phyloP scores from a whole-genome alignment of 2,797 vertebrate genomes.

The Sebastes matsubarae region DNA sequence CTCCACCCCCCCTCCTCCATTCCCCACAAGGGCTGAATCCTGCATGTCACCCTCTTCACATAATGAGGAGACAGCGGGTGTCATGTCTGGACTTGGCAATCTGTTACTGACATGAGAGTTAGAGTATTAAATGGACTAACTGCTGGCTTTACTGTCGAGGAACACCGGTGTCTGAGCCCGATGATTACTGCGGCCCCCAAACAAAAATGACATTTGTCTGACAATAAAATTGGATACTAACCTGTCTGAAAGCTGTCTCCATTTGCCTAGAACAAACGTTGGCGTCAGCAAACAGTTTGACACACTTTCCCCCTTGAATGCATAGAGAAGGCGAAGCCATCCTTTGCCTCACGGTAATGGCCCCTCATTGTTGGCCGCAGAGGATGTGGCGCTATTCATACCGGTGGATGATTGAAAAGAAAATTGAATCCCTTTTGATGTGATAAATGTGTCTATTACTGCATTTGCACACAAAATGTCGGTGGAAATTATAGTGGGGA shows the following conservation, averaged over 20 bases:
- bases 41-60: constrained; percentile 56
- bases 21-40: constrained; percentile 11
- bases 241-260: constrained; percentile 85
- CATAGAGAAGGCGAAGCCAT: constrained; percentile 85
- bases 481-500: constrained; percentile 95
- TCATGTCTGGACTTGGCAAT: constrained; percentile 69
- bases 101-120: constrained; percentile 70
- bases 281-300: constrained; percentile 91
- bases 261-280: constrained; percentile 90
- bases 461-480: constrained; percentile 98
- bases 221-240: constrained; percentile 90
- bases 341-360: constrained; percentile 91
- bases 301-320: constrained; percentile 88
- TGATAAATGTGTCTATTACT: constrained; percentile 99
- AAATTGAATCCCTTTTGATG: constrained; percentile 98
- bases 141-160: constrained; percentile 79
- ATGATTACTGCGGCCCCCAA: constrained; percentile 81
- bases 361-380: constrained; percentile 95
- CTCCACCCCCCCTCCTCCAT: not conserved
- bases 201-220: constrained; percentile 90
- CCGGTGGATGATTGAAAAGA: constrained; percentile 95
- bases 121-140: constrained; percentile 84
- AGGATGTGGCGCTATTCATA: constrained; percentile 95
- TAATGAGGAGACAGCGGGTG: constrained; percentile 69
- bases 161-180: constrained; percentile 73